phyloP scores from a whole-genome alignment of 2,888 invertebrate species.

The Agrypnus murinus region DNA sequence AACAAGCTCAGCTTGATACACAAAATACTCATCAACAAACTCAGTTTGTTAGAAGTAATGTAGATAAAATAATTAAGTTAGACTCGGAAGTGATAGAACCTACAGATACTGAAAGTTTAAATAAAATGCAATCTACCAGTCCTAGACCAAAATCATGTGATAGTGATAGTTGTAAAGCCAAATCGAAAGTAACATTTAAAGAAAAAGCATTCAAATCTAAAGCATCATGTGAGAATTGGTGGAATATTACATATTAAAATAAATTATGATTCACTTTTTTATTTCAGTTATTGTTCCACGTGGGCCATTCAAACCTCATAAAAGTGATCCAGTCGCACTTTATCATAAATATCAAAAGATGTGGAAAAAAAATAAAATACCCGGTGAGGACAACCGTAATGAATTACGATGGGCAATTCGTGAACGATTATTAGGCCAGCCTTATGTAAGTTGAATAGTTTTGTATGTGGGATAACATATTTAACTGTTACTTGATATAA shows the following conservation, averaged over 20 bases:
- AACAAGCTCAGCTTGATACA: too few relatives aligned
- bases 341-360: constrained; percentile 85
- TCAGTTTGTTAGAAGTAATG: neutral
- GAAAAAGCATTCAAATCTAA: constrained; percentile 1
- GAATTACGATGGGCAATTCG: constrained; percentile 82
- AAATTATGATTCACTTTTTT: neutral
- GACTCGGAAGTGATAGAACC: neutral
- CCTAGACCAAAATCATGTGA: constrained; percentile 67
- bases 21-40: too few relatives aligned
- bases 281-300: constrained; percentile 35
- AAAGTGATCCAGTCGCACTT: constrained; percentile 83
- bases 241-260: neutral
- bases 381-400: constrained; percentile 81
- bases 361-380: constrained; percentile 85
- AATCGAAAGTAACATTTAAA: neutral
- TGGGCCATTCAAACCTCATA: constrained; percentile 56
- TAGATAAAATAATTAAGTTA: neutral
- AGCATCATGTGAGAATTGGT: constrained; percentile 9
- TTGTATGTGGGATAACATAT: neutral
- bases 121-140: constrained; percentile 43
- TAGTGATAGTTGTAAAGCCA: constrained; percentile 65
- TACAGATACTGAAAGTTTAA: neutral
- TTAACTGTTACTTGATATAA: neutral
- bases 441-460: constrained; percentile 64
- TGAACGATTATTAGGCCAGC: constrained; percentile 78